Evolutionary conservation across 2,113 vertebrate species (phyloP).

Genomic region (Heliornis fulica): DNA sequence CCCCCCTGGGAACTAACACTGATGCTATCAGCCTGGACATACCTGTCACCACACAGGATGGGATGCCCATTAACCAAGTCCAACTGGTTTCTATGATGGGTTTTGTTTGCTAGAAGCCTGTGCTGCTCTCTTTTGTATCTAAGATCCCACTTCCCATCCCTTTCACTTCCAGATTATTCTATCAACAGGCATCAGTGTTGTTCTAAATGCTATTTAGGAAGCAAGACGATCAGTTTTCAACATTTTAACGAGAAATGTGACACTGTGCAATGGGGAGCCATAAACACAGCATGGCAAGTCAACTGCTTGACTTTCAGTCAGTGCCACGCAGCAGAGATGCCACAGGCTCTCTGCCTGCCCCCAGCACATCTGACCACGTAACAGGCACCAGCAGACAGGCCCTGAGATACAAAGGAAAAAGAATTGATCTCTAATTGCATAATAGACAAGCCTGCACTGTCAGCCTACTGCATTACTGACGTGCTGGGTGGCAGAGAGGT

Average conservation of each 20-base stretch:
- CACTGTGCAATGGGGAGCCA: conserved; percentile 8
- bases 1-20: conserved; percentile 35
- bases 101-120: background rate
- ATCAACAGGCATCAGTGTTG: conserved; percentile 46
- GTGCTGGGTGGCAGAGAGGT: background rate
- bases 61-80: background rate
- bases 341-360: background rate
- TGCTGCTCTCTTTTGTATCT: background rate
- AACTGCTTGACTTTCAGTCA: background rate
- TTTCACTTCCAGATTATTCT: background rate
- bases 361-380: background rate
- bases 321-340: background rate
- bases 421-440: background rate
- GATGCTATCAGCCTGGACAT: conserved; percentile 28
- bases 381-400: background rate
- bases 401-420: background rate
- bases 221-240: conserved; percentile 62
- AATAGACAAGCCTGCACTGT: background rate
- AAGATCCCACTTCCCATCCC: background rate
- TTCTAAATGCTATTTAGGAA: conserved; percentile 1
- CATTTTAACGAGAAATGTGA: conserved; percentile 64
- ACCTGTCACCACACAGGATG: background rate
- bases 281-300: background rate
- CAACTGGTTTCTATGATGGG: background rate
- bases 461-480: background rate